Evolutionary conservation across 2,113 vertebrate genomes (phyloP), one percentile per base, ranked within the genome.

Genomic region (Tragulus kanchil): DNA sequence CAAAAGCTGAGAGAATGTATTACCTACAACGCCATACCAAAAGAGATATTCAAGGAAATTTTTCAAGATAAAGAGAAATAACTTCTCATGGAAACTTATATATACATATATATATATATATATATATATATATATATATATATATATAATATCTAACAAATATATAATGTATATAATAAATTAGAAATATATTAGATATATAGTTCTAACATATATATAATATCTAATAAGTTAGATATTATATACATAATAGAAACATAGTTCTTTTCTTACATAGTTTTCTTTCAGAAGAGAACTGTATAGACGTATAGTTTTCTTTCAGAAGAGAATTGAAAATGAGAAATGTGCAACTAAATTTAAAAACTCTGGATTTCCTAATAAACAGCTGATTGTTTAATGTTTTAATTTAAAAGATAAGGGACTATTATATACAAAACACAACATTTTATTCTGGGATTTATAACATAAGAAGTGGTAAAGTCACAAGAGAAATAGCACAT

Each of bases 31-130:
- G 4, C 1, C 19, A 58, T 28, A 82, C 5, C 4, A 62, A 82
- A 91, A 89, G 42, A 88, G 5, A 62, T 75, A 84, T 48, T 97
- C 26, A 81, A 85, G 31, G 31, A 64, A 95, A 88, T 64, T 59
- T 91, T 88, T 96, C 62, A 91, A 65, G 56, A 78, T 69, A 19
- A 89, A 92, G 45, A 95, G 42, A 91, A 93, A 79, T 58, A 64
- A 88, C 10, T 75, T 50, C 11, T 58, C 8, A 62, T 67, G 42
- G 36, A 95, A 95, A 75, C 10, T 31, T 79, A 52, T 9, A 52
- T 67, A 83, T 6, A 82, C 1, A 31, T 36, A 36, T 36, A 36
- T 36, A 36, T 36, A 36, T 67, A 83, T 6, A 82, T 1, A 31
- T 36, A 36, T 36, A 36, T 36, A 36, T 36, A 36, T 36, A 36